Evolutionary conservation across 2,888 invertebrate genomes (phyloP), one percentile per base, ranked within the genome.

Genomic region (Monopis laevigella): DNA sequence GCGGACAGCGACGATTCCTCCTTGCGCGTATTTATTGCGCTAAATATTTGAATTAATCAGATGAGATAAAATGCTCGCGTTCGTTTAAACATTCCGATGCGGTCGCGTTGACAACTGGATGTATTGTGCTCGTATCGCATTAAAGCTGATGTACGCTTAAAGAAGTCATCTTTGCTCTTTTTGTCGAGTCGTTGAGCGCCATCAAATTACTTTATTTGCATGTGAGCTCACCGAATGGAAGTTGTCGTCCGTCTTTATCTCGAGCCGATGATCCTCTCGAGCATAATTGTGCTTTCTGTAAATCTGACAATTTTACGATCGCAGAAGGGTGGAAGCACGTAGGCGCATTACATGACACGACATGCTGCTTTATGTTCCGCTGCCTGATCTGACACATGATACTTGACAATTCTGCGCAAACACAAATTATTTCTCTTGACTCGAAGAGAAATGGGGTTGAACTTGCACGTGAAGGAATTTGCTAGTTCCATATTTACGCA

Each of bases 11-110:
- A 36, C 41, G 26, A 32, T 26, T 26, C 32, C 32, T 18, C 13
- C n/a, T 17, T 26, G 14, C 26, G 56, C 53, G 66, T 73, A 78
- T 80, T 78, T 75, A 78, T 75, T 75, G 72, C 70, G 73, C 67
- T 75, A 77, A 78, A 75, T 80, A 75, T 78, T 73, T 77, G 75
- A 78, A 78, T 80, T 78, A 77, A 78, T 77, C 77, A 75, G 71
- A 72, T 70, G 73, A 74, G 74, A 77, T 77, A 75, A 75, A 77
- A 74, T 63, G 70, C 61, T 65, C 64, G 66, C 60, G 64, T 72
- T 66, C 71, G 73, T 65, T 72, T 65, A 68, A 72, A 59, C 69
- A 78, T 78, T 74, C 78, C 77, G 62, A 60, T 67, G 73, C 73
- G 74, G 75, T 71, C 73, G 69, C 68, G 62, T 56, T 72, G 77